Percentiles rank a stretch among this genome's conserved stretches.
phyloP scores from a whole-genome alignment of 2,113 vertebrate genomes.

The Syrmaticus mikado region DNA sequence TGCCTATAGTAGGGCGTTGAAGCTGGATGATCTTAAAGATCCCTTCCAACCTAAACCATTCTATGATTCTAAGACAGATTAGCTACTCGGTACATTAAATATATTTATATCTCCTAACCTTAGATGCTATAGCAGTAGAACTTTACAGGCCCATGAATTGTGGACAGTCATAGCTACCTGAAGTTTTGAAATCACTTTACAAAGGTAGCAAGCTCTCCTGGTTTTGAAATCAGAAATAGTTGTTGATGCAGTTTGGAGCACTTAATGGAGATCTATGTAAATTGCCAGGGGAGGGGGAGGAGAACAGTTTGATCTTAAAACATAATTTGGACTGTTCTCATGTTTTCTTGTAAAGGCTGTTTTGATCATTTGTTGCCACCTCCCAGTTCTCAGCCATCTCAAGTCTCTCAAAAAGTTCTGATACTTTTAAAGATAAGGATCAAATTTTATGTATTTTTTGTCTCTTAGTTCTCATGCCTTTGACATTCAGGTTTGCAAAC shows the following conservation, averaged over 20 bases:
- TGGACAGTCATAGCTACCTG: not conserved
- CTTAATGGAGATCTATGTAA: slow-evolving; percentile 66
- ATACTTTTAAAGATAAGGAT: slow-evolving; percentile 68
- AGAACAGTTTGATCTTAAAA: slow-evolving; percentile 62
- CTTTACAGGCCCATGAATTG: slow-evolving; percentile 13
- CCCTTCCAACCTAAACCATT: too few relatives aligned
- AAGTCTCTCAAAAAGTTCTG: slow-evolving; percentile 47
- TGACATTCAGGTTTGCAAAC: slow-evolving; percentile 55
- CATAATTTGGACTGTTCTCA: slow-evolving; percentile 57
- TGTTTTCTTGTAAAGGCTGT: slow-evolving; percentile 39
- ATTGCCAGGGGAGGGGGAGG: slow-evolving; percentile 24
- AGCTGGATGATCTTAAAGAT: too few relatives aligned
- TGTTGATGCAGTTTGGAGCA: slow-evolving; percentile 39
- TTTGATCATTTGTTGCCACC: slow-evolving; percentile 61
- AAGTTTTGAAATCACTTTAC: not conserved
- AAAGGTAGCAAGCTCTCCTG: not conserved
- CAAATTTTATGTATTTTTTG: slow-evolving; percentile 57
- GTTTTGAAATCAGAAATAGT: not conserved
- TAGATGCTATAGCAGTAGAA: not conserved
- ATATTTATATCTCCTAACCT: not conserved
- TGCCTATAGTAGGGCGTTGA: too few relatives aligned
- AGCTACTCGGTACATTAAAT: not conserved
- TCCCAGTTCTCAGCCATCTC: slow-evolving; percentile 54
- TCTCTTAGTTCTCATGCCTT: slow-evolving; percentile 64
- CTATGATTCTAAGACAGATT: not conserved